Evolutionary conservation across 2,888 invertebrate species (phyloP), one percentile per base, ranked within the genome.

Genomic region (Lobophora halterata): DNA sequence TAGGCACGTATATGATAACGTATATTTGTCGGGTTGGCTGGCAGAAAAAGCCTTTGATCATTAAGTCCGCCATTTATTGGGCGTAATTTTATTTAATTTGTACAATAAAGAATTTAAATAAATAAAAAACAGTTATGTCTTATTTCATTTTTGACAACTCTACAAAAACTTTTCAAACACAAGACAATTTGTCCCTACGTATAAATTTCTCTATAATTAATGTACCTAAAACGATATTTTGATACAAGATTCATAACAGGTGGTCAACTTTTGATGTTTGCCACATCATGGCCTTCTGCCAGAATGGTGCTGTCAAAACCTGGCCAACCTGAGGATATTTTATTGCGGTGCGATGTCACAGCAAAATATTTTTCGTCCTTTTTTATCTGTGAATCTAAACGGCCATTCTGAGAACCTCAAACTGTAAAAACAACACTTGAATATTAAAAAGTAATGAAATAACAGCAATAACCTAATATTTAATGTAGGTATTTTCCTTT

Each of bases 191-290:
- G 79, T 85, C 75, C 68, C 62, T 61, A 69, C 56, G 61, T 75
- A 81, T 81, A 80, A 79, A 81, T 82, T 85, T 81, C 71, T 68
- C 47, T 61, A 72, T 76, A 83, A 86, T 82, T 81, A 82, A 85
- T 82, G 67, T 65, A 56, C 60, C 52, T 52, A 66, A 63, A 68
- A 70, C 68, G 70, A 76, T 78, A 71, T 76, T 79, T 73, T 76
- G 79, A 79, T 80, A 71, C 66, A 78, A 65, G 75, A 80, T 77
- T 76, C 71, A 72, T 71, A 78, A 85, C 86, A 87, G 85, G 86
- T 86, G 87, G 85, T 77, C 81, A 79, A 58, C 46, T 58, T 46
- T 44, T 33, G 10, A 50, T 43, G 34, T 57, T 69, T 61, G 65
- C 61, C 49, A 44, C 51, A 63, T 78, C 76, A 78, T 58, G 59